Percentiles rank a stretch among this genome's conserved stretches.
phyloP scores from a whole-genome alignment of 2,888 invertebrate genomes.

The Hesperia comma region DNA sequence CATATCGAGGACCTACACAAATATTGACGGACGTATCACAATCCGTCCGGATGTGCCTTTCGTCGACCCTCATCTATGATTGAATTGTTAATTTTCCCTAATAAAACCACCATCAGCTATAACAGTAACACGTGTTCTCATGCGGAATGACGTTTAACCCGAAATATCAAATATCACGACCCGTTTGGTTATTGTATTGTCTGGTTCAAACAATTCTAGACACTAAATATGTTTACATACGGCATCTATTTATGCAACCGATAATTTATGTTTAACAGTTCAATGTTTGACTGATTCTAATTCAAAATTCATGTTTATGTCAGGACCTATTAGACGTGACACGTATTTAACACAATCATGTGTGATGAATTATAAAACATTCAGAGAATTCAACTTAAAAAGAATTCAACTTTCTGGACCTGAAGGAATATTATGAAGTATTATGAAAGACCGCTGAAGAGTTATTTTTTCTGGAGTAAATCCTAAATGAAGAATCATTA shows the following conservation, averaged over 20 bases:
- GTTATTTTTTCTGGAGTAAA: too few relatives aligned
- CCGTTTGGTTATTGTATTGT: background rate
- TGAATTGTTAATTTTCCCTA: conserved; percentile 19
- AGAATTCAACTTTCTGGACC: too few relatives aligned
- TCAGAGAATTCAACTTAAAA: too few relatives aligned
- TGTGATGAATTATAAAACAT: too few relatives aligned
- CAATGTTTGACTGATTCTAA: background rate
- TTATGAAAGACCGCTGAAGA: too few relatives aligned
- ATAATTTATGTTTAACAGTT: background rate
- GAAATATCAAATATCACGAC: background rate
- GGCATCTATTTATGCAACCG: background rate
- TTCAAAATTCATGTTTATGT: background rate
- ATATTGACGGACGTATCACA: conserved; percentile 10
- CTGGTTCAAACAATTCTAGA: background rate
- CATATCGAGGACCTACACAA: conserved; percentile 5
- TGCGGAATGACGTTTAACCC: background rate
- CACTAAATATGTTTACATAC: background rate
- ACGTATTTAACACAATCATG: too few relatives aligned
- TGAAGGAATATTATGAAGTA: too few relatives aligned
- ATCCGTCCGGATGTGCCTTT: background rate
- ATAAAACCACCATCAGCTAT: conserved; percentile 1
- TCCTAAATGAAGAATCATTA: too few relatives aligned
- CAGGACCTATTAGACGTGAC: background rate
- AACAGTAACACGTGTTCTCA: background rate
- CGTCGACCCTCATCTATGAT: conserved; percentile 1